Evolutionary conservation across 35 echinoderm and acorn worm genomes (phyloP), one percentile per base, ranked within the genome.

Genomic region (Nesometra sesokonis): DNA sequence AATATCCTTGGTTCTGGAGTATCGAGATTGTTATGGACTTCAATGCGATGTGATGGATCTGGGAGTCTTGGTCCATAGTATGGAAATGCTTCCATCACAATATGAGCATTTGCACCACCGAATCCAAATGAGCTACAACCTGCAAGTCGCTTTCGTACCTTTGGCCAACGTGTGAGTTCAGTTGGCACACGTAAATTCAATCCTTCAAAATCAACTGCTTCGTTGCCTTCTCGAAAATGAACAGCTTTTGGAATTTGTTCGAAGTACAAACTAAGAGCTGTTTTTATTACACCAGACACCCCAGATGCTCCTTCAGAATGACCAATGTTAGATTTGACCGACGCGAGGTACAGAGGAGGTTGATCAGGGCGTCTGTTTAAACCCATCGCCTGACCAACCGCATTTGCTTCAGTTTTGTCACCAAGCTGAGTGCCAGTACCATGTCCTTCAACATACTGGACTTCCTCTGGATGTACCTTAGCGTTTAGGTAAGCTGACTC

Each of bases 111-210:
- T 21, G 95, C 95, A 57, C 95, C 95, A 38, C 95, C 95, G 77
- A 98, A 98, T 29, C 95, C 95, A 57, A 98, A 98, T 0, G 96
- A 99, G 76, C 96, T 99, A 33, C 90, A 92, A 30, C 96, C 93
- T 2, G 91, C 93, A 0, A 92, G 36, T 77, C 84, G 90, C 78
- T 99, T 99, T 13, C 84, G 77, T 39, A 77, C 84, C 82, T 92
- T 99, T 3, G 96, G 96, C 96, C 96, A 99, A 35, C 88, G 82
- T 13, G 92, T 99, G 0, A 99, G 90, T 13, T 94, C 92, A 32
- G 88, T 85, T 17, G 96, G 96, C 19, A 99, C 93, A 37, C 88
- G 31, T 37, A 99, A 87, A 82, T 93, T 93, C 29, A 94, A 40
- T 23, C 67, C 83, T 35, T 89, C 87, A 52, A 93, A 99, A 80